Percentiles rank a stretch among this genome's conserved stretches.
These are phyloP conservation scores for Darevskia mixta DNA, from an alignment of 2,797 vertebrate genomes.

Conservation along the genomic window DNA sequence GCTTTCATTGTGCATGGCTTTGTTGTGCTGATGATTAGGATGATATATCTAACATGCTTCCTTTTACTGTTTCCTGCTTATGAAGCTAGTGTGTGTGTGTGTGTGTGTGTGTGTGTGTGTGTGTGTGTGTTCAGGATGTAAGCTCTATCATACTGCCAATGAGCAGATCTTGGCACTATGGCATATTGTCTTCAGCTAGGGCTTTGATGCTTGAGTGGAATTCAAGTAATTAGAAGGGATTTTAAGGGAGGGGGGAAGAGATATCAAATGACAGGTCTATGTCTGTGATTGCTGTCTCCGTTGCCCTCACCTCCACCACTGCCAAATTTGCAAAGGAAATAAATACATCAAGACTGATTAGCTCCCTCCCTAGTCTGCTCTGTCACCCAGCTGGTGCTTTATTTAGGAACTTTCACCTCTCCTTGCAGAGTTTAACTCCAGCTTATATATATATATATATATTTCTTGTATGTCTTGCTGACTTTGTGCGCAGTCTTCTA, in stretches of 20 bases:
- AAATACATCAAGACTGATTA: constrained; percentile 16
- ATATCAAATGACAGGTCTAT: background rate
- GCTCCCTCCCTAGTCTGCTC: background rate
- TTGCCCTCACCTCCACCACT: constrained; percentile 6
- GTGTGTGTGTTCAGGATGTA: background rate
- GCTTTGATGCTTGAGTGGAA: background rate
- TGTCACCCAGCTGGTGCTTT: constrained; percentile 10
- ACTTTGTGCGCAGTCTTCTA: constrained; percentile 18
- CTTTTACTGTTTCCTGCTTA: background rate
- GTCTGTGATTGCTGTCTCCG: fast-evolving
- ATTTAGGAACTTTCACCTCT: constrained; percentile 20
- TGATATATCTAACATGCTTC: background rate
- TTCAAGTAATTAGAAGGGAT: background rate
- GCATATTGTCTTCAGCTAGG: background rate
- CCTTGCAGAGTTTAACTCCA: constrained; percentile 26
- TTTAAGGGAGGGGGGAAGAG: background rate
- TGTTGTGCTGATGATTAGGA: background rate
- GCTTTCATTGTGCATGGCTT: background rate
- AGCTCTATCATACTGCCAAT: background rate
- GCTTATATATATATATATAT: constrained; percentile 1
- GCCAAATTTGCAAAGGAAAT: constrained; percentile 1
- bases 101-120: background rate
- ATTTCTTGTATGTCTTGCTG: constrained; percentile 23
- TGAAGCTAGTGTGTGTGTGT: background rate
- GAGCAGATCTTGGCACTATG: background rate